These are phyloP conservation scores for Agriopis marginaria DNA, from an alignment of 2,888 invertebrate species.

Conservation along the genomic window DNA sequence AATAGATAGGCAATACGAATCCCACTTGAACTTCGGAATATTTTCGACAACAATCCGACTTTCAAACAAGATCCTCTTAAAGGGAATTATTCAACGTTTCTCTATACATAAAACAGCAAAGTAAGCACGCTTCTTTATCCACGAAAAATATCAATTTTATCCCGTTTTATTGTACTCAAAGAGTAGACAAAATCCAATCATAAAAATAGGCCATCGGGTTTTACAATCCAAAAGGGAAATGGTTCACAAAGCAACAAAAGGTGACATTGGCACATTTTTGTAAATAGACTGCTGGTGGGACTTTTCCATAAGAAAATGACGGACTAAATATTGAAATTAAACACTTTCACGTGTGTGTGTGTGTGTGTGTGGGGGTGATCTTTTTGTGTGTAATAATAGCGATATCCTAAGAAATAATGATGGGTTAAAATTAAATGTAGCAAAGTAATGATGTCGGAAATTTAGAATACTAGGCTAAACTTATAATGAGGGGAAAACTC, in stretches of 20 bases:
- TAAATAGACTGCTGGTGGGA: conserved; percentile 19
- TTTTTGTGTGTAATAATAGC: too few relatives aligned
- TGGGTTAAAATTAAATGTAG: background rate
- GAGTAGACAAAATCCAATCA: conserved; percentile 39
- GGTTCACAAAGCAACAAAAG: conserved; percentile 37
- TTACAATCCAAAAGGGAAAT: conserved; percentile 33
- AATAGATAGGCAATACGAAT: conserved; percentile 11
- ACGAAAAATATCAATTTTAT: conserved; percentile 31
- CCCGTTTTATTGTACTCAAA: conserved; percentile 29
- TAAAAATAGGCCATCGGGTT: conserved; percentile 38
- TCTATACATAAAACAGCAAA: conserved; percentile 3
- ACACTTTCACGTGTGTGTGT: too few relatives aligned
- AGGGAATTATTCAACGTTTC: conserved; percentile 30
- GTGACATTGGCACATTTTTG: conserved; percentile 35
- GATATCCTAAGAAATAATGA: too few relatives aligned
- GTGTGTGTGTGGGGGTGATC: too few relatives aligned
- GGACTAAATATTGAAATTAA: background rate
- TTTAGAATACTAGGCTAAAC: conserved; percentile 3
- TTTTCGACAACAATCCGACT: conserved; percentile 26
- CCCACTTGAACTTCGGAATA: conserved; percentile 22
- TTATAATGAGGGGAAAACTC: background rate
- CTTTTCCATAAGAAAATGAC: conserved; percentile 20
- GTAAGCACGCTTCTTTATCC: conserved; percentile 18
- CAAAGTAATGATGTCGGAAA: conserved; percentile 5
- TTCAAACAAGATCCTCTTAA: conserved; percentile 28